These are phyloP conservation scores for Cepaea nemoralis DNA, from an alignment of 1,140 invertebrate species.

Conservation along the genomic window DNA sequence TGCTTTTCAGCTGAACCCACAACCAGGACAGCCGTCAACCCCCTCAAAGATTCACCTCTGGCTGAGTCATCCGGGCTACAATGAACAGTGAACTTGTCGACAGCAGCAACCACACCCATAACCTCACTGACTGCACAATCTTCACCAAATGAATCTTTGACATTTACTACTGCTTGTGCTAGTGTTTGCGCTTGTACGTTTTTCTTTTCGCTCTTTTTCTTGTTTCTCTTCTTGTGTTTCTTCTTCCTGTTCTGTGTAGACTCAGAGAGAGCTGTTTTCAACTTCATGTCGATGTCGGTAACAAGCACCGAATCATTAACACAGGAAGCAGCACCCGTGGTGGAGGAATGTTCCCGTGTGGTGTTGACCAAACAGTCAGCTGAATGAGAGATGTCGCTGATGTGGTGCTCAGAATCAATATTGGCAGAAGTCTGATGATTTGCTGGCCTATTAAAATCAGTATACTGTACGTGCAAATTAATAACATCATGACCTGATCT, in stretches of 20 bases:
- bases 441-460: too few relatives aligned
- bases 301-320: neutral
- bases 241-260: neutral
- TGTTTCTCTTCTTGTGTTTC: neutral
- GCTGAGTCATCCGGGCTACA: neutral
- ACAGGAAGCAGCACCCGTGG: neutral
- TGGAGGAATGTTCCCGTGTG: too few relatives aligned
- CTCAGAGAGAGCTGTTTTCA: too few relatives aligned
- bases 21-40: neutral
- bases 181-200: neutral
- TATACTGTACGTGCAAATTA: too few relatives aligned
- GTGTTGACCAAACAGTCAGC: too few relatives aligned
- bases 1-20: too few relatives aligned
- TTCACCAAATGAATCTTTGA: neutral
- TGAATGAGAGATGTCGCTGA: too few relatives aligned
- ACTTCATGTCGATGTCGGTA: too few relatives aligned
- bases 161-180: neutral
- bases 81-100: neutral
- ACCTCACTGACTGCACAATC: neutral
- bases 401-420: too few relatives aligned
- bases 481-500: too few relatives aligned
- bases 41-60: neutral
- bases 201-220: constrained; percentile 1
- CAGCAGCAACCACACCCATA: neutral
- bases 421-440: too few relatives aligned